Evolutionary conservation across 30 jellyfish, hydroid and myxozoan species (phyloP), one percentile per base, ranked within the genome.

Genomic region (Chrysaora quinquecirrha): DNA sequence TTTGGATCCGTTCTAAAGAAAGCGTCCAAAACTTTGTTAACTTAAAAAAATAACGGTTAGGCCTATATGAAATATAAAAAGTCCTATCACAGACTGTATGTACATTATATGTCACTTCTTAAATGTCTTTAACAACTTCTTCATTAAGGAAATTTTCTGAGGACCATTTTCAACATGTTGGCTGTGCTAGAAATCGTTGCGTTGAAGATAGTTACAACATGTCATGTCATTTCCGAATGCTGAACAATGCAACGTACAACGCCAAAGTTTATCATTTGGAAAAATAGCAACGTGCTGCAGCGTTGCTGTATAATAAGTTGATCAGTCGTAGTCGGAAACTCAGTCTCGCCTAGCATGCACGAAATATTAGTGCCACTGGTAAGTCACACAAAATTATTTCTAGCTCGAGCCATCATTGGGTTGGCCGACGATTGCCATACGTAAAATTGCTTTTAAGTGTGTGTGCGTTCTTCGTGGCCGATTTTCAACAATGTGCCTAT

Each of bases 71-170:
- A 19, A 7, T 35, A 69, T 1, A 43, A 71, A 46, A 33, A 69
- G 19, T 47, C 83, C 23, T 2, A 71, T 48, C 7, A 69, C 83
- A 34, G 43, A 34, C 24, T 71, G 34, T 43, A 43, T 69, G 43
- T 71, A 67, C 38, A 67, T 69, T 14, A 69, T 69, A 18, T 69
- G 69, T 0, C 69, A 33, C 46, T 43, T 69, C 0, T 34, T 30
- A 71, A 71, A 71, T 6, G 83, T 69, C 22, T 33, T 18, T 46
- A 16, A n/a, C n/a, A n/a, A 16, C 83, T 71, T 64, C 30, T 54
- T 64, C 23, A 18, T 2, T 64, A 9, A 64, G 54, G 16, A 6
- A 9, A 19, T 29, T 67, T 10, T 23, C 50, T n/a, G 79, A 14
- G 0, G 22, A 19, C 79, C 28, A 27, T 43, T 6, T 43, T 43